Evolutionary conservation across 2,113 vertebrate genomes (phyloP).

Genomic region (Lampris incognitus): DNA sequence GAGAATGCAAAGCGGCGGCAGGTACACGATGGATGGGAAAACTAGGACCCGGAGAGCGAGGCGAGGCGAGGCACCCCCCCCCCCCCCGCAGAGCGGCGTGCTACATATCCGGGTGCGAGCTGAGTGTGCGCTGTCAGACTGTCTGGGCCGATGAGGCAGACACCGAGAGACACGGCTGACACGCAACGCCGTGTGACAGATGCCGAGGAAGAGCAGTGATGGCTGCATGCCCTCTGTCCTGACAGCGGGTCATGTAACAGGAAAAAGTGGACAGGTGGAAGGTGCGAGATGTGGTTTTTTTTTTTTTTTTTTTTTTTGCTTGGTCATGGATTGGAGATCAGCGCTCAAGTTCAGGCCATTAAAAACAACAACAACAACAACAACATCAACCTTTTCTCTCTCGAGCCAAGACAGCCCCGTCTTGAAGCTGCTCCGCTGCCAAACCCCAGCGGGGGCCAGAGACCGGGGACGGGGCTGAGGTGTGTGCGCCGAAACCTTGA

Average conservation of each 20-base stretch:
- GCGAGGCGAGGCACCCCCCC: background rate
- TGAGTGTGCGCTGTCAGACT: constrained; percentile 7
- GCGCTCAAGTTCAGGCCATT: background rate
- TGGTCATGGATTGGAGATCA: background rate
- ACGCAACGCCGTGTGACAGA: background rate
- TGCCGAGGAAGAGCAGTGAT: background rate
- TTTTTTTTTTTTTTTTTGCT: too few species aligned
- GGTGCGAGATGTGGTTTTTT: too few species aligned
- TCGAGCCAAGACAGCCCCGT: too few species aligned
- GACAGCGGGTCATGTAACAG: constrained; percentile 11
- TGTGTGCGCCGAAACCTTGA: background rate
- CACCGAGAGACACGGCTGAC: background rate
- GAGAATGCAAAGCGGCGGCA: constrained; percentile 11
- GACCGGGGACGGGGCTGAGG: constrained; percentile 16
- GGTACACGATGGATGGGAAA: constrained; percentile 43
- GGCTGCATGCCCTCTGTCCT: background rate
- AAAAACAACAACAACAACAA: too few species aligned
- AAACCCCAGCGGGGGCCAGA: background rate
- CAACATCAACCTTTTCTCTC: too few species aligned
- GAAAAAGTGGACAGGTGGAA: background rate
- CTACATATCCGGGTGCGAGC: background rate
- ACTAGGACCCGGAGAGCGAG: constrained; percentile 30
- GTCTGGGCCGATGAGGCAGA: background rate
- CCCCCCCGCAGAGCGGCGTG: background rate
- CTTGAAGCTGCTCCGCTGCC: constrained; percentile 14